phyloP scores from a whole-genome alignment of 1,140 invertebrate genomes.

The Cydia splendana region DNA sequence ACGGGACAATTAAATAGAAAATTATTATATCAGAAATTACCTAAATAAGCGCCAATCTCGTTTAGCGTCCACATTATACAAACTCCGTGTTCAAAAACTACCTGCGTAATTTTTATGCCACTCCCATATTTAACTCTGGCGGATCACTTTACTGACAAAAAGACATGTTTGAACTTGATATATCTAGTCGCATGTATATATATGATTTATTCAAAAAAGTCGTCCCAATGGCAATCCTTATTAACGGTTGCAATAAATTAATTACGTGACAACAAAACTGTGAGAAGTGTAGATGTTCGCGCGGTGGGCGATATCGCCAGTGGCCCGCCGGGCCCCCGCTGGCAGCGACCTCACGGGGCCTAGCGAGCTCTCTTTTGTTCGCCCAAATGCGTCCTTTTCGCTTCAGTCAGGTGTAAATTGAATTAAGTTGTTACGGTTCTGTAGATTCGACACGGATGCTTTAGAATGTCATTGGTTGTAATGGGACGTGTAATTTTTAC shows the following conservation, averaged over 20 bases:
- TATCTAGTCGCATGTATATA: neutral
- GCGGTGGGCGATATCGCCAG: slow-evolving; percentile 54
- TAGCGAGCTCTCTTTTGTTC: slow-evolving; percentile 68
- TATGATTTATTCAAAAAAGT: neutral
- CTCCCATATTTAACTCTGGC: neutral
- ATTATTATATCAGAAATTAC: too few species aligned
- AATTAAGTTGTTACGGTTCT: slow-evolving; percentile 28
- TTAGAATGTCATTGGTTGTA: slow-evolving; percentile 21
- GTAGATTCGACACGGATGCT: slow-evolving; percentile 21
- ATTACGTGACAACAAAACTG: slow-evolving; percentile 75
- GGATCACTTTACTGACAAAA: neutral
- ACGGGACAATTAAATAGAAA: too few species aligned
- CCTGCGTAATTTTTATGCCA: neutral
- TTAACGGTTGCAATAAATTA: slow-evolving; percentile 71
- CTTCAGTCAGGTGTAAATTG: slow-evolving; percentile 22
- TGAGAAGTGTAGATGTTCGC: slow-evolving; percentile 60
- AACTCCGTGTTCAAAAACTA: neutral
- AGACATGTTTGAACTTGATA: neutral
- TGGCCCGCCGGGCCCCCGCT: slow-evolving; percentile 60
- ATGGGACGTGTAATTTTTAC: slow-evolving; percentile 28
- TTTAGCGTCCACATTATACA: neutral
- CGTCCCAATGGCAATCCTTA: slow-evolving; percentile 17
- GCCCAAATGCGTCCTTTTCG: slow-evolving; percentile 61
- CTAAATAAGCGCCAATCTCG: too few species aligned
- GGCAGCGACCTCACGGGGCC: slow-evolving; percentile 56